Evolutionary conservation across 2,888 invertebrate species (phyloP).

Genomic region (Tupiocoris notatus): DNA sequence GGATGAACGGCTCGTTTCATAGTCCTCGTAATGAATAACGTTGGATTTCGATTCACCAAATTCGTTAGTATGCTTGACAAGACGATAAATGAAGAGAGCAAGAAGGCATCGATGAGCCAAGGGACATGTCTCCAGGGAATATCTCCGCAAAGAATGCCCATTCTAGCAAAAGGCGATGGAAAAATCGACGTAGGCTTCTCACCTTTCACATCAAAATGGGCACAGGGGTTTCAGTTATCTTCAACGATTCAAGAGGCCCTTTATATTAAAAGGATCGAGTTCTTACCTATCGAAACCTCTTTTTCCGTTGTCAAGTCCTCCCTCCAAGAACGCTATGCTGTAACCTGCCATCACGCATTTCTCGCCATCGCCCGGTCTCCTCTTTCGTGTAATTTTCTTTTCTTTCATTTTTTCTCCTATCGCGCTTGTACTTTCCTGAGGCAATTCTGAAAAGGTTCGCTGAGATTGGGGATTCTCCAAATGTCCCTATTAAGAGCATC

Average conservation of each 20-base stretch:
- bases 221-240: conserved; percentile 41
- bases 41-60: too few relatives aligned
- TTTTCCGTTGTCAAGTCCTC: not conserved
- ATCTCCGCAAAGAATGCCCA: conserved; percentile 16
- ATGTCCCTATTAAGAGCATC: not conserved
- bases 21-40: too few relatives aligned
- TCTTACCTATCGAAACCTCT: conserved; percentile 39
- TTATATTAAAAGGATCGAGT: conserved; percentile 42
- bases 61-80: too few relatives aligned
- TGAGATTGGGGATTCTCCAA: not conserved
- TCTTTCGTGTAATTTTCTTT: not conserved
- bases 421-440: conserved; percentile 16
- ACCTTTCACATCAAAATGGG: conserved; percentile 42
- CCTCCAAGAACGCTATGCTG: too few relatives aligned
- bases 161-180: not conserved
- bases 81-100: too few relatives aligned
- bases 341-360: not conserved
- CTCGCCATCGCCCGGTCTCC: not conserved
- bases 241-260: conserved; percentile 38
- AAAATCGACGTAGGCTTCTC: conserved; percentile 11
- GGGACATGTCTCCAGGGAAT: too few relatives aligned
- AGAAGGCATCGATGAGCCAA: too few relatives aligned
- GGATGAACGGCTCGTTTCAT: too few relatives aligned
- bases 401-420: conserved; percentile 15
- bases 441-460: not conserved